Percentiles rank a stretch among this genome's conserved stretches.
Conservation (phyloP, 2,113 vertebrate genomes). For the Xiphorhynchus elegans region DNA sequence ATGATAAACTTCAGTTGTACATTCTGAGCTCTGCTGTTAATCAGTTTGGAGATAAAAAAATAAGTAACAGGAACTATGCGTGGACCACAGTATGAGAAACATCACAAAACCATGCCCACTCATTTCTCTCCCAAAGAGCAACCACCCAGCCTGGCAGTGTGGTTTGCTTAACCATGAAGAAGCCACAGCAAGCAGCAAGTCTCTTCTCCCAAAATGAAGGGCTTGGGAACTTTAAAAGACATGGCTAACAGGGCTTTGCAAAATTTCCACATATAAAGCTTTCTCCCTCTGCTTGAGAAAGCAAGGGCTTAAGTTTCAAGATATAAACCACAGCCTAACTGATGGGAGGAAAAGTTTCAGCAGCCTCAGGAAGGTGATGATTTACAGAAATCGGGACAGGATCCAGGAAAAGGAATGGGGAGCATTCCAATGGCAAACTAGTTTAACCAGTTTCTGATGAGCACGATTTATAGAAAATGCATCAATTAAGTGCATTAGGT, state of each 20-base stretch:
- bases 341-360: constrained; percentile 17
- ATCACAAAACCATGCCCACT: neutral
- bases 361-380: constrained; percentile 54
- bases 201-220: neutral
- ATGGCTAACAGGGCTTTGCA: neutral
- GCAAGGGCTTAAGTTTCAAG: constrained; percentile 32
- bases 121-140: neutral
- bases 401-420: constrained; percentile 22
- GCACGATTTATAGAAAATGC: neutral
- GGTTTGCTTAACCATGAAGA: neutral
- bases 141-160: neutral
- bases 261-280: neutral
- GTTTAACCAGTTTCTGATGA: constrained; percentile 61
- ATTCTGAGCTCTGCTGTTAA: constrained; percentile 27
- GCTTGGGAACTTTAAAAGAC: neutral
- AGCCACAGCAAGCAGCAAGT: neutral
- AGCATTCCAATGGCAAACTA: constrained; percentile 45
- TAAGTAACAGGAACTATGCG: constrained; percentile 34
- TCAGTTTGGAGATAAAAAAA: constrained; percentile 12
- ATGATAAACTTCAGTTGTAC: neutral
- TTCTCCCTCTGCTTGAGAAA: constrained; percentile 32
- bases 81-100: neutral
- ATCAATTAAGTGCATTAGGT: neutral
- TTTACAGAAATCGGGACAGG: constrained; percentile 55
- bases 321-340: neutral